Base-by-base conservation (phyloP, 2,113 vertebrate genomes). In the Orientallactaga bullata region DNA sequence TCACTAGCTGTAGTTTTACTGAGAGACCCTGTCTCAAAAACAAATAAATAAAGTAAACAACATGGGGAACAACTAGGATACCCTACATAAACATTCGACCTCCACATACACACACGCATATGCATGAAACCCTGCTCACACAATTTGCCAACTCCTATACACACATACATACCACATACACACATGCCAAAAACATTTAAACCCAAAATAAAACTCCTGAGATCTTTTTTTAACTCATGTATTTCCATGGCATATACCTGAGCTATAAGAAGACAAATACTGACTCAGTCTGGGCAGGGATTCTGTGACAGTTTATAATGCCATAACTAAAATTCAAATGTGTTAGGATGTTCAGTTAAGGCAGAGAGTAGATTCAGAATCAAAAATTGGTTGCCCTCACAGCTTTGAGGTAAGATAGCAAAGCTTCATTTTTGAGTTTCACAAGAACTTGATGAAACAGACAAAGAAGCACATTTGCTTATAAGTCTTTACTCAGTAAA, bases 251-350 rank as follows among this genome's bases (percentile, higher is more conserved):
- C 85, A 58, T 63, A 9, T 32, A 47, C 7, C 61, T 71, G 47
- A 63, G 7, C 58, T 37, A 35, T 28, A 72, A 10, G 2, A 3
- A 78, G 47, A 8, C 68, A 88, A 78, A 94, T 16, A 1, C 4
- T 42, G 9, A 2, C 5, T 8, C 39, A 88, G 10, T 4, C 5
- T 35, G 15, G 32, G 1, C 28, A 24, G 7, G 1, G 30, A 1
- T 72, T 90, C 16, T 55, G 30, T 82, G 2, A 12, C 7, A 5
- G 10, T 20, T 66, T 30, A 35, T 63, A 28, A 63, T 65, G 24
- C 39, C 69, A 82, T 11, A 69, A 11, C n/a, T 76, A 28, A 42
- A 74, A 72, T 16, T 83, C 3, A 60, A 55, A 30, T 83, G 6
- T 3, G 2, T 26, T 9, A 28, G 47, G 24, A 47, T 3, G 2